phyloP scores from a whole-genome alignment of 2,113 vertebrate genomes.

The Eulemur macaco region DNA sequence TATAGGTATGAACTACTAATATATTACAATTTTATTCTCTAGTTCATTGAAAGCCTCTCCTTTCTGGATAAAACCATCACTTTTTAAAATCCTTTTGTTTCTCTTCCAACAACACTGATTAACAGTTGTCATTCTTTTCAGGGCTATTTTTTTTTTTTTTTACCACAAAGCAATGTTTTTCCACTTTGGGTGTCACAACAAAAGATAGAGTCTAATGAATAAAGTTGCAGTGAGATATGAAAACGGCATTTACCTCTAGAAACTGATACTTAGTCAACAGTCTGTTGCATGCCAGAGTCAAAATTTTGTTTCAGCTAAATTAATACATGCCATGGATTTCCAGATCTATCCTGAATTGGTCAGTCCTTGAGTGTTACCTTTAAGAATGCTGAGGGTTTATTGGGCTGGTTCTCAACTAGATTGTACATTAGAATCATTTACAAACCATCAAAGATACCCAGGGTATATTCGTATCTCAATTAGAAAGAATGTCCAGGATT shows the following conservation, averaged over 20 bases:
- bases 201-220: neutral
- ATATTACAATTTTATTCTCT: neutral
- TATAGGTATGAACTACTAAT: neutral
- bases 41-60: neutral
- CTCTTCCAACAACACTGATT: neutral
- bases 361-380: constrained; percentile 7
- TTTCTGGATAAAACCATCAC: neutral
- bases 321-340: neutral
- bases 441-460: neutral
- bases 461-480: neutral
- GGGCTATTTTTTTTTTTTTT: neutral
- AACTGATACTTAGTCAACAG: neutral
- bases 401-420: neutral
- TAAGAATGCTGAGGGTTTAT: neutral
- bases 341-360: neutral
- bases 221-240: neutral
- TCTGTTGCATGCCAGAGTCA: neutral
- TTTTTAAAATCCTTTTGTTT: constrained; percentile 15
- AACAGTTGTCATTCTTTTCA: neutral
- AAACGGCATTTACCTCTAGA: neutral
- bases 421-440: constrained; percentile 4
- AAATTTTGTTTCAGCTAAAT: constrained; percentile 18
- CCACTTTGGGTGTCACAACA: neutral
- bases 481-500: constrained; percentile 13
- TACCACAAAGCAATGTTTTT: neutral